A percentile compares a stretch with the other conserved stretches of the same genome.
Evolutionary conservation across 2,888 invertebrate species (phyloP).

Genomic region (Philhelius pedissequus): DNA sequence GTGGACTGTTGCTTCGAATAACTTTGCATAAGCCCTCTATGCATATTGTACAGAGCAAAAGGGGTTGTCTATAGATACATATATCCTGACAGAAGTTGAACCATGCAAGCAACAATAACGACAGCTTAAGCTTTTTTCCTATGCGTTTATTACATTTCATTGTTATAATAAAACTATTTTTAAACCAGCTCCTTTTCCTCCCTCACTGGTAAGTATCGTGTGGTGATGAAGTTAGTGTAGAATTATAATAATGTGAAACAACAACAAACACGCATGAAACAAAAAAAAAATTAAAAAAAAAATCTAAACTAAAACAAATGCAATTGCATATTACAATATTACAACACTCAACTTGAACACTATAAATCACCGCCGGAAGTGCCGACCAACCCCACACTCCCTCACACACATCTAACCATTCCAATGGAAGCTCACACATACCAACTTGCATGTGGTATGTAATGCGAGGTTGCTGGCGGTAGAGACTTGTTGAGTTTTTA

Average conservation of each 20-base stretch:
- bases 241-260: slow-evolving; percentile 5
- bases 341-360: slow-evolving; percentile 56
- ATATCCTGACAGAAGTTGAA: background rate
- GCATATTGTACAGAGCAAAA: background rate
- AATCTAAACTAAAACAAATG: too few relatives aligned
- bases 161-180: slow-evolving; percentile 34
- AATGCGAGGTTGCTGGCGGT: background rate
- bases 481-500: slow-evolving; percentile 66
- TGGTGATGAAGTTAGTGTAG: slow-evolving; percentile 33
- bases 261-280: background rate
- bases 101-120: slow-evolving; percentile 27
- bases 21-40: background rate
- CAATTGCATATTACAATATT: slow-evolving; percentile 45
- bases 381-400: background rate
- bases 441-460: background rate
- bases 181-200: slow-evolving; percentile 26
- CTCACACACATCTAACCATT: background rate
- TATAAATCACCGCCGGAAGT: slow-evolving; percentile 52
- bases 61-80: background rate
- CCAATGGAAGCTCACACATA: too few relatives aligned
- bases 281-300: background rate
- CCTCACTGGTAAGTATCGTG: too few relatives aligned
- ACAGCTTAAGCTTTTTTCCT: slow-evolving; percentile 32
- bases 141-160: slow-evolving; percentile 58
- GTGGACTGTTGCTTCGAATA: background rate